Percentiles rank a stretch among this genome's conserved stretches.
These are phyloP conservation scores for Drosophila tani DNA, from an alignment of 1,140 invertebrate genomes.

Conservation along the genomic window DNA sequence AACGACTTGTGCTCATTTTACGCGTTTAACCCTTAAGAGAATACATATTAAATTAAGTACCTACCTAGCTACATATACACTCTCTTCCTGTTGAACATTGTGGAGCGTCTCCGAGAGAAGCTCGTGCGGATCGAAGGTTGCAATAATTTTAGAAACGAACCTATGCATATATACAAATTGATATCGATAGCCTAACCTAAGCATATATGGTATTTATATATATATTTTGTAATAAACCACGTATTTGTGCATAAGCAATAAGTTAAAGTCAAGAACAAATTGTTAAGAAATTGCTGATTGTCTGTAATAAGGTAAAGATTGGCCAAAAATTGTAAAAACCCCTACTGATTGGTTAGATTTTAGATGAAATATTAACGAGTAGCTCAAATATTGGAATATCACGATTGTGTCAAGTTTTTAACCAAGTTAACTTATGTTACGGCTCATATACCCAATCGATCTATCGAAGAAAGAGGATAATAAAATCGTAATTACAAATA, in stretches of 20 bases:
- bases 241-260: slow-evolving; percentile 48
- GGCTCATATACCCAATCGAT: slow-evolving; percentile 38
- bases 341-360: background rate
- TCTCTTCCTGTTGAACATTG: slow-evolving; percentile 62
- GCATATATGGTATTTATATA: slow-evolving; percentile 62
- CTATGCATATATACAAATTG: slow-evolving; percentile 54
- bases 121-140: slow-evolving; percentile 37
- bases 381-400: slow-evolving; percentile 46
- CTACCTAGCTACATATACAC: slow-evolving; percentile 29
- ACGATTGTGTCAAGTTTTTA: slow-evolving; percentile 29
- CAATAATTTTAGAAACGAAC: slow-evolving; percentile 59
- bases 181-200: slow-evolving; percentile 63
- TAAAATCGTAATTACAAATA: slow-evolving; percentile 21
- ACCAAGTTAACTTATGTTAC: slow-evolving; percentile 18
- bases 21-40: slow-evolving; percentile 25
- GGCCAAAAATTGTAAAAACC: slow-evolving; percentile 52
- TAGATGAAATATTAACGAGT: slow-evolving; percentile 39
- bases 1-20: slow-evolving; percentile 30
- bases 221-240: slow-evolving; percentile 58
- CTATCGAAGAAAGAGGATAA: slow-evolving; percentile 14
- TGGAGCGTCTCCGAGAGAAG: slow-evolving; percentile 42
- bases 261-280: slow-evolving; percentile 26
- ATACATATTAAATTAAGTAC: slow-evolving; percentile 50
- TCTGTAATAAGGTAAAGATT: slow-evolving; percentile 41
- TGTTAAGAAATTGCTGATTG: slow-evolving; percentile 31